Conservation (phyloP, 2,797 vertebrate species). For the Melanotaenia pygmaea region DNA sequence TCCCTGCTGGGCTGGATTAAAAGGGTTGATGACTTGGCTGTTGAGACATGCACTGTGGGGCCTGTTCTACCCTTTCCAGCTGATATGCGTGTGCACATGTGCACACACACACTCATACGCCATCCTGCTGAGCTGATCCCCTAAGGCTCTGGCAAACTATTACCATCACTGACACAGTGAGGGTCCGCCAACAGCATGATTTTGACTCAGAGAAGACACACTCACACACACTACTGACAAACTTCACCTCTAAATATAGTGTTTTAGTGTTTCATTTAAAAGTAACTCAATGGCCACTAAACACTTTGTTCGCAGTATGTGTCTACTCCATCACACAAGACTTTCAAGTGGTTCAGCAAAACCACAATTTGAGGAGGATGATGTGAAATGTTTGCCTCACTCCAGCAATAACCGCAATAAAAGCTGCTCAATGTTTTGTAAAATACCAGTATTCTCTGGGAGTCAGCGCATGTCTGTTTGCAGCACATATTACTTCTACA, state of each 20-base stretch:
- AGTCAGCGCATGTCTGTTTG: slow-evolving; percentile 10
- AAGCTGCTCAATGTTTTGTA: slow-evolving; percentile 15
- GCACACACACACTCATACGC: slow-evolving; percentile 24
- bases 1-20: slow-evolving; percentile 76
- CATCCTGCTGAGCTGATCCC: slow-evolving; percentile 67
- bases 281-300: slow-evolving; percentile 39
- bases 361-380: slow-evolving; percentile 34
- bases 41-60: slow-evolving; percentile 70
- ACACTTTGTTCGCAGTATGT: slow-evolving; percentile 11
- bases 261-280: slow-evolving; percentile 45
- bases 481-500: neutral
- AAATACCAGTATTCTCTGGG: slow-evolving; percentile 10
- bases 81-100: slow-evolving; percentile 54
- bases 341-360: slow-evolving; percentile 42
- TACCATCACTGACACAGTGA: slow-evolving; percentile 75
- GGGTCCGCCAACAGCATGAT: slow-evolving; percentile 68
- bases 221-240: slow-evolving; percentile 30
- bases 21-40: slow-evolving; percentile 79
- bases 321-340: slow-evolving; percentile 43
- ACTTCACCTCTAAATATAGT: slow-evolving; percentile 16
- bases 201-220: slow-evolving; percentile 58
- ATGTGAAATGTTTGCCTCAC: slow-evolving; percentile 26
- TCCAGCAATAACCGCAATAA: slow-evolving; percentile 24
- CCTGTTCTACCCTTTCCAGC: slow-evolving; percentile 62
- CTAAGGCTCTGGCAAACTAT: slow-evolving; percentile 75